A percentile compares a stretch with the other conserved stretches of the same genome.
Conservation (phyloP, 2,797 vertebrate species). For the Betta splendens region DNA sequence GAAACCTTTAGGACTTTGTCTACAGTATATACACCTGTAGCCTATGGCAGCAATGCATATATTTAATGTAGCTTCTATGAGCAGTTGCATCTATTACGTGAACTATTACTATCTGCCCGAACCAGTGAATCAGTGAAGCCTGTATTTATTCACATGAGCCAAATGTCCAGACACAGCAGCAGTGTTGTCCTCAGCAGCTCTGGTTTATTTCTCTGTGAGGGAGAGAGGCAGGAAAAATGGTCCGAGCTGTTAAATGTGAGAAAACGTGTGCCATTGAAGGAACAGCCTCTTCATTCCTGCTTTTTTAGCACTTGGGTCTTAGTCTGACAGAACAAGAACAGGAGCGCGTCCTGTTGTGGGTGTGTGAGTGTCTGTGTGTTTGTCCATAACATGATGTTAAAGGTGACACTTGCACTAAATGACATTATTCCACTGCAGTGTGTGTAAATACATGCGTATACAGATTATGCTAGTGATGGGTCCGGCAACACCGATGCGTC, state of each 20-base stretch:
- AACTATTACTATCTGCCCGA: constrained; percentile 13
- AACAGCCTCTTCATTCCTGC: constrained; percentile 20
- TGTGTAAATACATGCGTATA: not conserved
- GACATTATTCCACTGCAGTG: constrained; percentile 28
- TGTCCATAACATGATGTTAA: constrained; percentile 16
- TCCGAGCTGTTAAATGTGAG: constrained; percentile 10
- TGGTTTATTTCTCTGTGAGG: constrained; percentile 33
- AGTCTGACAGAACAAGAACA: constrained; percentile 14
- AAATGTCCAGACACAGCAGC: constrained; percentile 31
- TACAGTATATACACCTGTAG: too few species aligned
- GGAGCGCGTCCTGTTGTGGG: constrained; percentile 17
- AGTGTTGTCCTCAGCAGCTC: constrained; percentile 23
- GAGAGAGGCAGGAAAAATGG: constrained; percentile 8
- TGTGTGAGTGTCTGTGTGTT: constrained; percentile 6
- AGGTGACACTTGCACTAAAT: constrained; percentile 14
- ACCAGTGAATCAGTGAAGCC: constrained; percentile 18
- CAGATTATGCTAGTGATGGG: too few species aligned
- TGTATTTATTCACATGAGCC: constrained; percentile 42
- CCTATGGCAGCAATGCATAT: too few species aligned
- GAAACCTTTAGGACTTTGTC: too few species aligned
- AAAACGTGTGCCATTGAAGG: constrained; percentile 25
- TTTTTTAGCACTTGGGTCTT: constrained; percentile 39
- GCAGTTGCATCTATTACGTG: constrained; percentile 6
- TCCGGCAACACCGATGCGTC: too few species aligned
- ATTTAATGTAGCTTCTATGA: constrained; percentile 11